Base-by-base conservation (phyloP, 2,797 vertebrate species). In the Rousettus madagascariensis region DNA sequence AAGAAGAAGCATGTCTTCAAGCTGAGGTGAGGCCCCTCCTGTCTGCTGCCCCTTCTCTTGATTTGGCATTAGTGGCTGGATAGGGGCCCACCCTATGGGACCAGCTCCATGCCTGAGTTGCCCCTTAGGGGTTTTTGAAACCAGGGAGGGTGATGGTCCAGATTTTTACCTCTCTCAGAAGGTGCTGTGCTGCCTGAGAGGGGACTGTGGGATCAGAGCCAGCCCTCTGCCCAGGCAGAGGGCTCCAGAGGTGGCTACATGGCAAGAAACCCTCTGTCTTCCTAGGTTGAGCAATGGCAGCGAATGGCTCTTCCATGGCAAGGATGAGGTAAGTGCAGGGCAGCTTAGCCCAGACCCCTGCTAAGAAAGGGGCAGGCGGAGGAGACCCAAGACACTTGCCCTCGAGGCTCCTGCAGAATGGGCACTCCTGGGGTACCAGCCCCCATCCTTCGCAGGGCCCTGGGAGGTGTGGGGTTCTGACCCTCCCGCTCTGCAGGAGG, bases 251-350 rank as follows among this genome's bases (percentile, higher is more conserved):
- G 15, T 17, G 5, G 24, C 33, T 5, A 0, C 55, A 11, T 83
- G 66, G 77, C 93, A 30, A 33, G 30, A 72, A 65, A 86, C n/a
- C n/a, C 63, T 77, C 90, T 97, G 94, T 85, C 94, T 96, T 98
- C 96, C 49, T 98, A 99, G 99, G 94, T 98, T 99, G 82, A 98
- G 94, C 97, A 99, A 99, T 0, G 99, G 99, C 97, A 99, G 99
- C 6, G 99, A 99, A 97, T 99, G 99, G 98, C 98, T 99, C 90
- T 99, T 99, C 98, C 99, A 99, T n/a, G 99, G 99, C 98, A 99
- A 99, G 98, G 99, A 99, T 49, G 99, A 99, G 99, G 99, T 99
- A 97, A 98, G 99, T 97, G 61, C 59, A 41, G 5, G 8, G 77
- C 8, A 8, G 28, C 71, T 55, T 11, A 7, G 41, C 55, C 77